Base-by-base conservation (phyloP, 2,888 invertebrate species). In the Agonopterix arenella region DNA sequence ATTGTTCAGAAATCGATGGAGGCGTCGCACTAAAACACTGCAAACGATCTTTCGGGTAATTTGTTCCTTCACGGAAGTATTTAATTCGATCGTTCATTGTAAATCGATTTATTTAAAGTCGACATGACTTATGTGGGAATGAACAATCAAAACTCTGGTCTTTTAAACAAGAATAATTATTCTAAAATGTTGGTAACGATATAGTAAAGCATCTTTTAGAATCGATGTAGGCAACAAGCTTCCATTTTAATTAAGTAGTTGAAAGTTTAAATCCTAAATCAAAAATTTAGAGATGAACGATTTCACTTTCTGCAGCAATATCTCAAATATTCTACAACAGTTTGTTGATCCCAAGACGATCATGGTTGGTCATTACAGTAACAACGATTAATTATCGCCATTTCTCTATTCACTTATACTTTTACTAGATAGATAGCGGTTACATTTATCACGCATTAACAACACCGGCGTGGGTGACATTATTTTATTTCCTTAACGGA, bases 11-110 rank as follows among this genome's bases (percentile, higher is more conserved):
- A 73, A 80, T 73, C 69, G 73, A 76, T 61, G 77, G 66, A 81
- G 80, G 80, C 81, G 78, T 80, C 73, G 69, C 66, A 77, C 76
- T 80, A 76, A 76, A 82, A 76, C 74, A 74, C 66, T 75, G 74
- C 76, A 73, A 81, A 77, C 69, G 67, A 76, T 76, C 71, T 78
- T 83, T 84, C 66, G 78, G 28, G 72, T 74, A 74, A 78, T 77
- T 79, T 73, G 69, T 73, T 67, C 69, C 65, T 73, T 79, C 78
- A 63, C 84, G 86, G 88, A 86, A 86, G 81, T 80, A 69, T 80
- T 77, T 76, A 77, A 67, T 62, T 52, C 45, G 61, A 62, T 52
- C 45, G 61, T 64, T 67, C 59, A 56, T 63, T 68, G 66, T 73
- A 70, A 72, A 76, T 69, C 65, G 66, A 65, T 70, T 68, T 62